Evolutionary conservation across 2,888 invertebrate genomes (phyloP), one percentile per base, ranked within the genome.

Genomic region (Polydrusus tereticollis): DNA sequence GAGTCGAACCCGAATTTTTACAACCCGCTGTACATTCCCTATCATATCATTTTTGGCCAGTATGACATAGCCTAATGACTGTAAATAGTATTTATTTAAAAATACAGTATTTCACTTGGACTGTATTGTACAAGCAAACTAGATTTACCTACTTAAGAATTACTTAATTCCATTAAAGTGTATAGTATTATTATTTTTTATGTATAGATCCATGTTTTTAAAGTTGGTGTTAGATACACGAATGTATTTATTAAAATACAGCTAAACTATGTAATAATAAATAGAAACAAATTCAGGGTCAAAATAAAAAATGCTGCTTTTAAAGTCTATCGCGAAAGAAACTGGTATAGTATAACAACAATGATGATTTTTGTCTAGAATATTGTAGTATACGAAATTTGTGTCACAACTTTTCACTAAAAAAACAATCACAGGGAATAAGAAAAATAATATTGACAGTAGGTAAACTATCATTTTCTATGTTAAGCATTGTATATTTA

Each of bases 21-120:
- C 78, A 78, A 77, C 81, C 83, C 82, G 77, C 79, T 83, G 83
- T 84, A 85, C 85, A 85, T 85, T 85, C 85, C 85, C 82, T 55
- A 69, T 73, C 73, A 73, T 73, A 73, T 73, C 73, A 74, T 74
- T 69, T 64, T 79, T 80, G 84, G 85, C 84, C 85, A 84, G 84
- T 85, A 77, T 65, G 74, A 72, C 70, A 69, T 67, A 81, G 80
- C 80, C 79, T 78, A 73, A 14, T 72, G 78, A 81, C 78, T 82
- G 83, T 83, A 83, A 72, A 84, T 83, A 84, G 76, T 81, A 83
- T 82, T 82, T 82, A 82, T 81, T 81, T 78, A 50, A 64, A 60
- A 69, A 18, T 26, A 62, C 73, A 73, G 73, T 73, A 73, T 73
- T 73, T 69, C 45, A 38, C 18, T 68, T 59, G 59, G 59, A 68